Evolutionary conservation across 2,113 vertebrate genomes (phyloP), one percentile per base, ranked within the genome.

Genomic region (Dermatemys mawii): DNA sequence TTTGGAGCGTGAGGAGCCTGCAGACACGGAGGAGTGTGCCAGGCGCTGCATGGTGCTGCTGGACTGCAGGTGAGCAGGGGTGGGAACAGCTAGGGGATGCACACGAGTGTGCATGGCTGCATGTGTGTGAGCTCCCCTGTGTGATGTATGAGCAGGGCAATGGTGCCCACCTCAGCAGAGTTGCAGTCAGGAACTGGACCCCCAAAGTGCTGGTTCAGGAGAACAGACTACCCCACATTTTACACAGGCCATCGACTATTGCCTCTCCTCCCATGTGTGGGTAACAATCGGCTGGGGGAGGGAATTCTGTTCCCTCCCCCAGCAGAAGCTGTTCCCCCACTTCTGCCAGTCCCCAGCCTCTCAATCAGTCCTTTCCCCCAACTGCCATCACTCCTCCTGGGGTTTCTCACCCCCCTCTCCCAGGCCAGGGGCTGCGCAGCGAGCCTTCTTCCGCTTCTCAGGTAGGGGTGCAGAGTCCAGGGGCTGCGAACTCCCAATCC

Each of bases 21-120:
- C 97, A 48, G 97, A 96, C 35, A 97, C 98, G 1, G 98, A 99
- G 94, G 98, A 98, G 44, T 99, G 99, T 91, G 99, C 99, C 22
- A 95, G 91, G n/a, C 98, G 80, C 73, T 99, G 99, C 83, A 96
- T 97, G 1, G 50, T 94, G 67, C 98, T 97, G 24, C 92, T 98
- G 87, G 97, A 98, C 85, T 99, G 99, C 98, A 99, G 99, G 99
- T 99, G 97, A 94, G 94, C 13, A 1, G 32, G 22, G 29, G n/a
- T 21, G 8, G 32, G 12, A 19, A n/a, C 21, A 76, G 29, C 76
- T 46, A 11, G 50, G 75, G 76, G 35, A n/a, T 89, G 10, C 32
- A 54, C 46, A 50, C 2, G 6, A 22, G 13, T 14, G 78, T 35
- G 22, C 22, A 26, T 24, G 38, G 32, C 27, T 44, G 10, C 38